A percentile compares a stretch with the other conserved stretches of the same genome.
phyloP scores from a whole-genome alignment of 2,888 invertebrate species.

The Xanthorhoe spadicearia region DNA sequence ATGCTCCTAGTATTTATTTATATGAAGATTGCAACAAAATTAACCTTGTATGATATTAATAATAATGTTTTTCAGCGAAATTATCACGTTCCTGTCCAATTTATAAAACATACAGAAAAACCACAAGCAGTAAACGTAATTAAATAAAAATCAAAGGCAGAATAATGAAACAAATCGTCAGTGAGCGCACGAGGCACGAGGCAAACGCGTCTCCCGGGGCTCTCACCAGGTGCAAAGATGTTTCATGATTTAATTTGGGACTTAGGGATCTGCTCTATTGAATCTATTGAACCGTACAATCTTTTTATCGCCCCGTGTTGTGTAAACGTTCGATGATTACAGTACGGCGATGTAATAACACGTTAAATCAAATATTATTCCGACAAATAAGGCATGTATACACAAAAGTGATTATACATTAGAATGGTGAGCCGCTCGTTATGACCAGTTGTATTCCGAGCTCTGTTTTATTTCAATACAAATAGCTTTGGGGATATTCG shows the following conservation, averaged over 20 bases:
- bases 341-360: conserved; percentile 15
- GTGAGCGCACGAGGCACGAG: conserved; percentile 62
- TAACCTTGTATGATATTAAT: no score
- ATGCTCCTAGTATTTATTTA: no score
- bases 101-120: conserved; percentile 23
- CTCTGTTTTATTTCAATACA: conserved; percentile 68
- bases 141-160: conserved; percentile 61
- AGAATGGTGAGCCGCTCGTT: conserved; percentile 33
- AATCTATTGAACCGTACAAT: conserved; percentile 80
- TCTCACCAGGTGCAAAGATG: conserved; percentile 80
- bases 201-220: conserved; percentile 66
- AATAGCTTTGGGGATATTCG: conserved; percentile 71
- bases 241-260: conserved; percentile 85
- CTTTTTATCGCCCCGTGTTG: conserved; percentile 70
- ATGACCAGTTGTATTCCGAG: conserved; percentile 35
- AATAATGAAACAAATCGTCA: conserved; percentile 73
- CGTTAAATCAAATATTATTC: conserved; percentile 40
- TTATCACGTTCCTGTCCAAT: neutral
- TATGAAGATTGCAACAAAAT: no score
- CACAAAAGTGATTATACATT: conserved; percentile 38
- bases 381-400: conserved; percentile 36
- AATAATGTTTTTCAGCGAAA: no score
- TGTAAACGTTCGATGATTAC: conserved; percentile 49
- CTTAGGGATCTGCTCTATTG: conserved; percentile 81
- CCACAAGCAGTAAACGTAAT: conserved; percentile 39